Evolutionary conservation across 2,888 invertebrate genomes (phyloP).

Genomic region (Helobdella robusta): DNA sequence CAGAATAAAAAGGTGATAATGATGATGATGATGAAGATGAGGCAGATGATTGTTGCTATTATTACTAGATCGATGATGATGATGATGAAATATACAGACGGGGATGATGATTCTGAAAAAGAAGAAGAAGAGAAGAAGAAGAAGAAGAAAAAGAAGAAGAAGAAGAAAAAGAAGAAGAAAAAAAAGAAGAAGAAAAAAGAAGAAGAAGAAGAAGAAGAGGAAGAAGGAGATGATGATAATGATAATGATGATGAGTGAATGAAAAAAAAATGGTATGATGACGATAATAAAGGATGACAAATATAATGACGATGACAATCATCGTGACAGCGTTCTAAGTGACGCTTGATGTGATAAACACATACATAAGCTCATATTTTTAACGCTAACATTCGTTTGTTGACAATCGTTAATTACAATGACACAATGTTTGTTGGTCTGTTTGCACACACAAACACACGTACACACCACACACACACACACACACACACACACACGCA

Average conservation of each 20-base stretch:
- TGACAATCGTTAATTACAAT: too few species aligned
- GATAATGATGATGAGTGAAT: not conserved
- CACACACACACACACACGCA: too few species aligned
- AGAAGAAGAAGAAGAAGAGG: constrained; percentile 1
- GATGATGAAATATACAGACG: constrained; percentile 17
- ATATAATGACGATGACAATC: not conserved
- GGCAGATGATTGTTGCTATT: not conserved
- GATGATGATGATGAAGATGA: too few species aligned
- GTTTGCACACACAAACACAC: too few species aligned
- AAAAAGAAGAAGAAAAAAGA: constrained; percentile 13
- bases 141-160: constrained; percentile 23
- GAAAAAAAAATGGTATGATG: not conserved
- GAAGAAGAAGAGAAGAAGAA: constrained; percentile 4
- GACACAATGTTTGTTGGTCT: too few species aligned
- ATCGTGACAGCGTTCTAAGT: too few species aligned
- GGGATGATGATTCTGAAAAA: not conserved
- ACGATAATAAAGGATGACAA: not conserved
- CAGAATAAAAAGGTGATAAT: constrained; percentile 18
- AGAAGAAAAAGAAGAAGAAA: constrained; percentile 15
- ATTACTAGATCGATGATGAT: constrained; percentile 16
- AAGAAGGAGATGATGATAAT: not conserved
- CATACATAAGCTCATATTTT: too few species aligned
- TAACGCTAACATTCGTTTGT: too few species aligned
- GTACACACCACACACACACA: too few species aligned
- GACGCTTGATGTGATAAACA: too few species aligned